Evolutionary conservation across 2,113 vertebrate genomes (phyloP).

Genomic region (Eleginops maclovinus): DNA sequence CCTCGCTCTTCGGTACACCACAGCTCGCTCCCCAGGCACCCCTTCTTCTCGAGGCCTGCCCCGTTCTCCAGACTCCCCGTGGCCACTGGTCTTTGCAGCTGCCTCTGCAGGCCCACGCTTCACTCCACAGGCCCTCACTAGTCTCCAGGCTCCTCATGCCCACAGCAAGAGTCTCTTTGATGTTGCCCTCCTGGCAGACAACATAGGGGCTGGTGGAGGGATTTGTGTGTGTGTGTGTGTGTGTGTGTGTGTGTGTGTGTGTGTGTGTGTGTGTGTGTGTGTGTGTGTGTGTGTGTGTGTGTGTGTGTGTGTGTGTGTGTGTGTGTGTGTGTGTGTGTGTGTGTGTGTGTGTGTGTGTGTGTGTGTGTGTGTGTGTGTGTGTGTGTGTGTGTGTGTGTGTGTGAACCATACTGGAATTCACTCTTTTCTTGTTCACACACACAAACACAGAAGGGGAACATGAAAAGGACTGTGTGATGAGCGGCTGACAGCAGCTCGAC

Average conservation of each 20-base stretch:
- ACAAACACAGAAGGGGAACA: conserved; percentile 63
- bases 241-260: conserved; percentile 43
- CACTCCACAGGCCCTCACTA: conserved; percentile 52
- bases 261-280: conserved; percentile 11
- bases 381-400: conserved; percentile 29
- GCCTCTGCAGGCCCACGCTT: conserved; percentile 56
- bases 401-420: conserved; percentile 43
- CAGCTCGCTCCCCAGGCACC: conserved; percentile 34
- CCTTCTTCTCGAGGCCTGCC: conserved; percentile 46
- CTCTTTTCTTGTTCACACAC: conserved; percentile 61
- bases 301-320: conserved; percentile 43
- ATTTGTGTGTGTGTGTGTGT: conserved; percentile 24
- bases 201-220: conserved; percentile 67
- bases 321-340: conserved; percentile 11
- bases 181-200: conserved; percentile 77
- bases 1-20: conserved; percentile 10
- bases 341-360: conserved; percentile 14
- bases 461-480: conserved; percentile 81
- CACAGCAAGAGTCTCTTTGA: conserved; percentile 79
- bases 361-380: conserved; percentile 24
- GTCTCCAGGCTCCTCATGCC: conserved; percentile 79
- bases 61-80: conserved; percentile 67
- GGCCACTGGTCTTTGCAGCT: conserved; percentile 63
- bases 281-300: conserved; percentile 31
- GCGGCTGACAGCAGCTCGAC: conserved; percentile 74